Base-by-base conservation (phyloP, 2,888 invertebrate species). In the Beris chalybata region DNA sequence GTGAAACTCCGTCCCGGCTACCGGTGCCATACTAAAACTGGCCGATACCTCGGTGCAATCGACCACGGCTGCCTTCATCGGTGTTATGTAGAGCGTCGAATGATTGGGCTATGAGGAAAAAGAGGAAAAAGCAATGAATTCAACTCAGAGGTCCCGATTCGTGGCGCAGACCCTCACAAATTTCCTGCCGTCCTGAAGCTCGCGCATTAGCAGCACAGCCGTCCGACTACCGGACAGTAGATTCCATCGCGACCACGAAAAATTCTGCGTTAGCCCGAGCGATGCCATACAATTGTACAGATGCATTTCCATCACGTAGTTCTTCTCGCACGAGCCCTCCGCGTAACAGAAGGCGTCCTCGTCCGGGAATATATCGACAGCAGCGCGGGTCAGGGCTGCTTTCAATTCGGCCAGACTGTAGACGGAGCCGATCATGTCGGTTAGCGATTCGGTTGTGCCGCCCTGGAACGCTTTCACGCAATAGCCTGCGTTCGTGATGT, bases 341-440 rank as follows among this genome's bases (percentile, higher is more conserved):
- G 91, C 81, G 75, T 91, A 88, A 74, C 86, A 86, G 75, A 88
- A 87, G 0, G 86, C 88, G 76, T 94, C 94, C 71, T 86, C 85
- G 59, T 88, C 88, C 0, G 94, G 93, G 76, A 94, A 94, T 67
- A 94, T 83, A 74, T 94, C 92, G 65, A 93, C 87, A 0, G 92
- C 91, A 0, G 89, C 87, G 3, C 84, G 83, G 5, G 86, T 85
- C 5, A 81, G 72, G 6, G 73, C 76, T 38, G 75, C 72, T 70
- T 77, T 79, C 3, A 81, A 71, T 48, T 77, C 77, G n/a, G 73
- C 64, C 44, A 81, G 69, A 0, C 75, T 74, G 4, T 78, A 44
- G 0, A 75, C 75, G 66, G 74, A 75, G 13, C 80, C 81, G 56
- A 81, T 73, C 73, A 79, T 76, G 3, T 77, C 76, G 59, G 76